These are phyloP conservation scores for Crepidodera aurea DNA, from an alignment of 2,888 invertebrate species.

Conservation along the genomic window DNA sequence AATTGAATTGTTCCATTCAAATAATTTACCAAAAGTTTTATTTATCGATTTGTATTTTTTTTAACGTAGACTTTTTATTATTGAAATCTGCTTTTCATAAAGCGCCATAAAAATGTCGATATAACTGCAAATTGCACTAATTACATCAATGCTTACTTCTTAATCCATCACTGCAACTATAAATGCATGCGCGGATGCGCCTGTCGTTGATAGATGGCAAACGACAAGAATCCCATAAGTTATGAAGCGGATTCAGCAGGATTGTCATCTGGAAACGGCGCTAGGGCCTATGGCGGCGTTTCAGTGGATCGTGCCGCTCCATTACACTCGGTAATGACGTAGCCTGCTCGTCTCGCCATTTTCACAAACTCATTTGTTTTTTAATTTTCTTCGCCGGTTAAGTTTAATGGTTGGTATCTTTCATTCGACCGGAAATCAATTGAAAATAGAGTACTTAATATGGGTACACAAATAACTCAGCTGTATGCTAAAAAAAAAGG, in stretches of 20 bases:
- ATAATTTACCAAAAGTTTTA: too few species aligned
- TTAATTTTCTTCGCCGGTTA: constrained; percentile 20
- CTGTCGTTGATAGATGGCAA: constrained; percentile 28
- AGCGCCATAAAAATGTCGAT: too few species aligned
- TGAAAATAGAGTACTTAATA: too few species aligned
- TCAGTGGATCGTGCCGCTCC: constrained; percentile 51
- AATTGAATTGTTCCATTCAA: too few species aligned
- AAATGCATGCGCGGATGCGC: constrained; percentile 19
- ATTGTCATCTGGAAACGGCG: constrained; percentile 34
- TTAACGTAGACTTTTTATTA: too few species aligned
- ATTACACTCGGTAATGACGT: constrained; percentile 59
- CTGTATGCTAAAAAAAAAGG: too few species aligned
- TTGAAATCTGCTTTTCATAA: too few species aligned
- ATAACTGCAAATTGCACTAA: too few species aligned
- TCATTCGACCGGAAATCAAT: constrained; percentile 14
- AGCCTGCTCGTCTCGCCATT: constrained; percentile 53
- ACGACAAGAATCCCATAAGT: constrained; percentile 18
- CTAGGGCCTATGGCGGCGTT: constrained; percentile 42
- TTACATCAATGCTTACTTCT: too few species aligned
- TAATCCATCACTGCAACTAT: not conserved
- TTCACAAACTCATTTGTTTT: constrained; percentile 17
- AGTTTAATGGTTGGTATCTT: constrained; percentile 19
- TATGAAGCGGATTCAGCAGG: constrained; percentile 11
- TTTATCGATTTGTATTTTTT: too few species aligned
- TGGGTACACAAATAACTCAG: too few species aligned